phyloP scores from a whole-genome alignment of 2,113 vertebrate genomes.

The Balaeniceps rex region DNA sequence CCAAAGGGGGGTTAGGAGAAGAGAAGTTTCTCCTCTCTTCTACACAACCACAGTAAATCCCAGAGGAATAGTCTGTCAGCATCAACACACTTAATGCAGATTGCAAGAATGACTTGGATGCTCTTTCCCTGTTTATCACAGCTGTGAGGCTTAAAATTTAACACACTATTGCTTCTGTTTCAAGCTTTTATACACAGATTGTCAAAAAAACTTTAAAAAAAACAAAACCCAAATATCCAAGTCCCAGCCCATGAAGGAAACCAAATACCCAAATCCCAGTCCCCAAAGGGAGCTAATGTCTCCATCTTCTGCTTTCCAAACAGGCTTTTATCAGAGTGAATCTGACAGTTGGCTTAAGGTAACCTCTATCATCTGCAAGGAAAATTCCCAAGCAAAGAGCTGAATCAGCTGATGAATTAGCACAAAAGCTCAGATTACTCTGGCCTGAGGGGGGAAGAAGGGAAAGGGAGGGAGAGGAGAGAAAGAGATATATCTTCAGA shows the following conservation, averaged over 20 bases:
- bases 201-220: not conserved
- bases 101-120: not conserved
- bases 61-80: not conserved
- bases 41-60: not conserved
- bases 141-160: not conserved
- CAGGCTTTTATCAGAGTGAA: not conserved
- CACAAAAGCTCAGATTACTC: not conserved
- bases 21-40: not conserved
- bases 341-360: not conserved
- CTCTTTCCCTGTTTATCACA: not conserved
- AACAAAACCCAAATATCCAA: too few relatives aligned
- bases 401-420: not conserved
- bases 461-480: too few relatives aligned
- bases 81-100: not conserved
- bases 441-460: rapidly evolving
- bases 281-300: not conserved
- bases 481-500: not conserved
- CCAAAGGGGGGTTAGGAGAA: not conserved
- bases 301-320: not conserved
- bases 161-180: not conserved
- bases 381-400: not conserved
- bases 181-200: not conserved
- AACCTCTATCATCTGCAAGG: not conserved
- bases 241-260: not conserved
- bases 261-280: not conserved